Base-by-base conservation (phyloP, 2,888 invertebrate genomes). In the Panzeria rudis region DNA sequence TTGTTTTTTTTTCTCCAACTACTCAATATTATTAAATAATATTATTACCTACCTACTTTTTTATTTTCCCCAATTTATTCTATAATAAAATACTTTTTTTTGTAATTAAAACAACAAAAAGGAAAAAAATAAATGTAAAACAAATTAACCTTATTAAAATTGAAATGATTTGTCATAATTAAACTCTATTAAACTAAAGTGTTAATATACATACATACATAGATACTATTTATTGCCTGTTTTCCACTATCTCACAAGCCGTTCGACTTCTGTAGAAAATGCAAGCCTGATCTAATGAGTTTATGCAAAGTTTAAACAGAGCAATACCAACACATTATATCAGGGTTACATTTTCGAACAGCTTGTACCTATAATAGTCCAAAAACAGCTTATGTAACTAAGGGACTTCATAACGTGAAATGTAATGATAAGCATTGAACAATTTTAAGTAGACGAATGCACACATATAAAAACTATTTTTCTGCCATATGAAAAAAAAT, bases 21-120 rank as follows among this genome's bases (percentile, higher is more conserved):
- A 68, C 78, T 78, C 56, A 80, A 76, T 68, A 76, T 75, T 76
- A 66, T 84, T 79, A 80, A 84, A 84, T 80, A 84, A 80, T 84
- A 64, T 15, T 71, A 13, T 20, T 50, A 47, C 13, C 20, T 29
- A 20, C 2, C 59, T 59, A 7, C 6, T 52, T 62, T 44, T 69
- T 7, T 25, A 20, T 32, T 72, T 20, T 59, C 44, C n/a, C 38
- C 2, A 56, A 54, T 52, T 23, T 52, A 17, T 52, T 52, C 68
- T 68, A 52, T 5, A n/a, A 41, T 62, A 41, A 38, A 29, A 25
- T 29, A 5, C 13, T n/a, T 32, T 32, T 13, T 61, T 59, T 38
- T 23, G 32, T 17, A 56, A 52, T 54, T 54, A 54, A 54, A 54
- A 17, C 50, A 50, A n/a, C 52, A 23, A 52, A 54, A 25, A 25